Base-by-base conservation (phyloP, 2,113 vertebrate genomes). In the Peromyscus polionotus region DNA sequence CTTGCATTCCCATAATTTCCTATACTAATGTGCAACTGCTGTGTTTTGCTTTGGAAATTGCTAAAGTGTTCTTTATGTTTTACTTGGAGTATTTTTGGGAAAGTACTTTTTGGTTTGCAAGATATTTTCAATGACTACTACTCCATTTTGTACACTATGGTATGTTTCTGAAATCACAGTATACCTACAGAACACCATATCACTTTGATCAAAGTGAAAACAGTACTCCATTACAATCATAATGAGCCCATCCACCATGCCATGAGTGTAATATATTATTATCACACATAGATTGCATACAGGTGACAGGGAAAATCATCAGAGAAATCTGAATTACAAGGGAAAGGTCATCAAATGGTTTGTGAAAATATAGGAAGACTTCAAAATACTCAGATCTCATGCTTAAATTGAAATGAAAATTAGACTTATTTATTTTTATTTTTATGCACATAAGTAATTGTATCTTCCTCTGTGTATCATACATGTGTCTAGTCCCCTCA, bases 201-300 rank as follows among this genome's bases (percentile, higher is more conserved):
- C 28, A 14, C 77, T 97, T 93, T 84, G 73, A 84, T 17, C 13
- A 73, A 93, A 76, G 24, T 63, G 14, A 91, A 87, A 33, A 77
- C 8, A 33, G 2, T 63, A 39, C 10, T 75, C 63, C 26, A 68
- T 79, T 89, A n/a, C 91, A 95, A 81, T 70, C 14, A 70, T 1
- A 54, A 51, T 45, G 17, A 65, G 39, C 57, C 12, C 67, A 89
- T 87, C 51, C 79, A n/a, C 28, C 1, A 20, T 0, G 0, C 1
- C 45, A 24, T 31, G 45, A 4, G 5, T 13, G 42, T 73, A n/a
- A 22, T 16, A 68, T 48, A 70, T 88, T 48, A 20, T 67, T 84
- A 73, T 28, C n/a, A 31, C 88, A n/a, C 4, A 75, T 31, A 51
- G 11, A 86, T 76, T 84, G 14, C 5, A 4, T 57, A 42, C 76